These are phyloP conservation scores for Platycnemis pennipes DNA, from an alignment of 2,888 invertebrate species.

Conservation along the genomic window DNA sequence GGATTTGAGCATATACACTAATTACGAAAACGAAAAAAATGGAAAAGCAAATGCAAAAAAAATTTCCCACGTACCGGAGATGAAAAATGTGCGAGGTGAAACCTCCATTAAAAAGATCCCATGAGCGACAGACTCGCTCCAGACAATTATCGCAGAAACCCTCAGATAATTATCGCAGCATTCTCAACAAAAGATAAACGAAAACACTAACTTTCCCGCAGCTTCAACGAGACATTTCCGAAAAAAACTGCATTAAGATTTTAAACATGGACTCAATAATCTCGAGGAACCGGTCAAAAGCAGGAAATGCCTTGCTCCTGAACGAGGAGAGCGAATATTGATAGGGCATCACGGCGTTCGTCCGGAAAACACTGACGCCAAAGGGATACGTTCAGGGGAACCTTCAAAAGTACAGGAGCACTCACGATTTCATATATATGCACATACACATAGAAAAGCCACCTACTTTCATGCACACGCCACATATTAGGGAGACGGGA, in stretches of 20 bases:
- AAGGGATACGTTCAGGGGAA: neutral
- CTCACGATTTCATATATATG: too few species aligned
- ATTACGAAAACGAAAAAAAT: too few species aligned
- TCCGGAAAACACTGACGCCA: neutral
- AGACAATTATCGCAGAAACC: neutral
- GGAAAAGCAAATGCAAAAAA: too few species aligned
- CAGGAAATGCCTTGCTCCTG: neutral
- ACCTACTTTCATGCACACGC: neutral
- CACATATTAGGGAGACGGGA: neutral
- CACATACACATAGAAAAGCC: too few species aligned
- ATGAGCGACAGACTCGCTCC: too few species aligned
- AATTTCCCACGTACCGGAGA: too few species aligned
- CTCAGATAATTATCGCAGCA: neutral
- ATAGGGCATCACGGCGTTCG: neutral
- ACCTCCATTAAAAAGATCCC: too few species aligned
- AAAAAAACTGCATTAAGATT: neutral
- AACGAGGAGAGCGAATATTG: neutral
- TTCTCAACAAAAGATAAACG: neutral
- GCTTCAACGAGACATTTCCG: neutral
- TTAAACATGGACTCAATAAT: neutral
- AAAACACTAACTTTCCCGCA: neutral
- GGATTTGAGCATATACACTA: too few species aligned
- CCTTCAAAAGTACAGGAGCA: neutral
- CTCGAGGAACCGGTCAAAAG: neutral
- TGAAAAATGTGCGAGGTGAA: too few species aligned